A percentile compares a stretch with the other conserved stretches of the same genome.
These are phyloP conservation scores for Calameuta pallipes DNA, from an alignment of 2,888 invertebrate species.

Conservation along the genomic window DNA sequence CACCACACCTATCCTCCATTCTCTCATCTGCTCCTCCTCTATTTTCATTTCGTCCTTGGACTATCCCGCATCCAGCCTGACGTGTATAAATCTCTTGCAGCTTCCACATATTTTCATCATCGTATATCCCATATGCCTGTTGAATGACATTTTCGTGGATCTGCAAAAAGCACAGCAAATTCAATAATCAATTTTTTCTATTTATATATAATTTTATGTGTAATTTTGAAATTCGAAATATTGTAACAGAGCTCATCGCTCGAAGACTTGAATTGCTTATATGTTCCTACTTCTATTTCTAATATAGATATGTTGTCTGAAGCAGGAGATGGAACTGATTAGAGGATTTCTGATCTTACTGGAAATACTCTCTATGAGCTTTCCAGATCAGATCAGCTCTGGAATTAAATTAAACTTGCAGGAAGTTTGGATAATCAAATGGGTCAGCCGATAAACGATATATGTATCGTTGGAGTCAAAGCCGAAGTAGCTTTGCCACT, in stretches of 20 bases:
- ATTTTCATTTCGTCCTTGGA: neutral
- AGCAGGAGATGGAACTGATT: constrained; percentile 17
- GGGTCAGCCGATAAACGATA: constrained; percentile 25
- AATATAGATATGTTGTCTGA: neutral
- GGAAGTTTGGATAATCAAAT: constrained; percentile 39
- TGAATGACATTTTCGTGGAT: neutral
- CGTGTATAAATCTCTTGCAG: neutral
- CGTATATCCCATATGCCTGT: neutral
- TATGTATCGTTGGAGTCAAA: constrained; percentile 25
- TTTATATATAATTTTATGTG: neutral
- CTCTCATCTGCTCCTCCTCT: constrained; percentile 1
- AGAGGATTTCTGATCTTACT: constrained; percentile 26
- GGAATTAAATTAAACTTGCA: constrained; percentile 55
- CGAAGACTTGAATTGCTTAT: neutral
- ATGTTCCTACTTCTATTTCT: neutral
- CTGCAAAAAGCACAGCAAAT: neutral
- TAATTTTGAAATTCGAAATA: neutral
- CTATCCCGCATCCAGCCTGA: neutral
- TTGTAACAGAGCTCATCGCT: neutral
- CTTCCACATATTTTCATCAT: neutral
- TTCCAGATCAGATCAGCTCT: constrained; percentile 31
- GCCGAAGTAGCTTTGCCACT: constrained; percentile 36
- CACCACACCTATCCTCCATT: constrained; percentile 11
- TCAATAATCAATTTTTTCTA: neutral
- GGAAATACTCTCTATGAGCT: neutral